Evolutionary conservation across 2,888 invertebrate species (phyloP), one percentile per base, ranked within the genome.

Genomic region (Phlogophora meticulosa): DNA sequence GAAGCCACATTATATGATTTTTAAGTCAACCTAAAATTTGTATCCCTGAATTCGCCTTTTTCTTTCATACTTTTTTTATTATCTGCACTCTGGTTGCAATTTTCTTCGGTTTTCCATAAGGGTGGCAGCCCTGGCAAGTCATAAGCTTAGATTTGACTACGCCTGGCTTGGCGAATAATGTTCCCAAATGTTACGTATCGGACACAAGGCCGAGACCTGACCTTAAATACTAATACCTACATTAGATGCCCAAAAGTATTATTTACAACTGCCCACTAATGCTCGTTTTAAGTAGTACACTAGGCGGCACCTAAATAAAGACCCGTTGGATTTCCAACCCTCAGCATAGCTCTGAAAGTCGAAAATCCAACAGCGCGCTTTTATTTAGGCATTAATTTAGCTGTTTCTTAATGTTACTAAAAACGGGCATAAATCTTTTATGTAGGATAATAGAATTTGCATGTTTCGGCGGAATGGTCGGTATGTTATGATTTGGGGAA

Each of bases 141-240:
- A 49, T 45, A 45, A 52, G n/a, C 49, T 58, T 46, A 56, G 22
- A 46, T 73, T 60, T 60, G 34, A 45, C 52, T 71, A 38, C 17
- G 45, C 43, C 3, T 51, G 15, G 36, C 24, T 38, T 43, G 4
- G 32, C 56, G 66, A 49, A 73, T 61, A 58, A 78, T 74, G 24
- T 46, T 43, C 79, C 68, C 43, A 22, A 67, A 73, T 36, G 42
- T 55, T 78, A 46, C 59, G 42, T 28, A 64, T 61, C 40, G 58
- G 53, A 55, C 49, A 61, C 79, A 81, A 81, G 82, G 80, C 68
- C 72, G 28, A 13, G 7, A 15, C 7, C 40, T 61, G 78, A 64
- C 76, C 82, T 79, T 79, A 49, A n/a, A 49, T 55, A 46, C 78
- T 48, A 43, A 42, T 55, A 73, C 28, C 5, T 28, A 28, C 46